These are phyloP conservation scores for Rhinoderma darwinii DNA, from an alignment of 2,113 vertebrate genomes.

Conservation along the genomic window DNA sequence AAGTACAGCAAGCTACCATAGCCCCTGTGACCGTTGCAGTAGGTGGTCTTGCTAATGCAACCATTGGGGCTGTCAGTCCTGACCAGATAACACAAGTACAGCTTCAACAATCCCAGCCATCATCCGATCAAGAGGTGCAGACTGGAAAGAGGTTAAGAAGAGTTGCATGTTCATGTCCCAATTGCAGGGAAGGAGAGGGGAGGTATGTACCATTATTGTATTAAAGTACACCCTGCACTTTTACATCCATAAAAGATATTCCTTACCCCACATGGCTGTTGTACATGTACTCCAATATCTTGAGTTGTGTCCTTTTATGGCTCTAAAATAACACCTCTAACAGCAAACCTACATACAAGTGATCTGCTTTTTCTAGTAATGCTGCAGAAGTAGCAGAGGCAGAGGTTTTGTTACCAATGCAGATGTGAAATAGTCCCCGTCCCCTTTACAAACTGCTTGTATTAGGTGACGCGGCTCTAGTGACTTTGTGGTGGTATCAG, in stretches of 20 bases:
- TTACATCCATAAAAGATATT: too few relatives aligned
- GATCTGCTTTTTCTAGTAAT: neutral
- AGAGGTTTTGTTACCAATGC: neutral
- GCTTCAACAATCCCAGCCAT: constrained; percentile 83
- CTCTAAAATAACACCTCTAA: neutral
- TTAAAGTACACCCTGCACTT: neutral
- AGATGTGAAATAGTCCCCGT: neutral
- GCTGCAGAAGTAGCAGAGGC: neutral
- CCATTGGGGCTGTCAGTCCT: constrained; percentile 89
- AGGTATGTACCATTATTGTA: constrained; percentile 75
- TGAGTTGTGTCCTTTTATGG: neutral
- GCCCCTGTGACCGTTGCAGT: constrained; percentile 92
- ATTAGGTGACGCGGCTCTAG: neutral
- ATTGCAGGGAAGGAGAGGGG: constrained; percentile 97
- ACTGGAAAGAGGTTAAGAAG: constrained; percentile 93
- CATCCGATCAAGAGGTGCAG: constrained; percentile 90
- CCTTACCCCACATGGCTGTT: neutral
- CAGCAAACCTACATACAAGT: neutral
- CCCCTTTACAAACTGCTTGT: neutral
- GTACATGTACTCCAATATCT: too few relatives aligned
- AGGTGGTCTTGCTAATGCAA: constrained; percentile 87
- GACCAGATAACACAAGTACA: constrained; percentile 95
- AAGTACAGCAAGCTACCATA: constrained; percentile 90
- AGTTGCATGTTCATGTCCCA: constrained; percentile 97
- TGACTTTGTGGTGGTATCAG: neutral